phyloP scores from a whole-genome alignment of 2,113 vertebrate species.

The Scartelaos histophorus region DNA sequence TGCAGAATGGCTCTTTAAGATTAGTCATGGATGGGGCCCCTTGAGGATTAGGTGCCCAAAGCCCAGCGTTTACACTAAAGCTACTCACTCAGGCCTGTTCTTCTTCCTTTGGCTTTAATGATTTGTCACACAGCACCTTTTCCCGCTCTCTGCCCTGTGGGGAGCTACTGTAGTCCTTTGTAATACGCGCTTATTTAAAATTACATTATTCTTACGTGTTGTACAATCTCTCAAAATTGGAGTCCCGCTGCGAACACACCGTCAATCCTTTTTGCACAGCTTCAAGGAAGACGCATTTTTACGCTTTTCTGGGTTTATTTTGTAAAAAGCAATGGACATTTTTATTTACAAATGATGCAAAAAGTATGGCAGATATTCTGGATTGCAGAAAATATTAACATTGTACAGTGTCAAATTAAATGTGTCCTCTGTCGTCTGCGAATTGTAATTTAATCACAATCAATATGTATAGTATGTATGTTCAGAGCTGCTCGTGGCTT shows the following conservation, averaged over 20 bases:
- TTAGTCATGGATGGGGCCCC: slow-evolving; percentile 9
- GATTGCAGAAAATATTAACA: neutral
- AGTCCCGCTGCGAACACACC: neutral
- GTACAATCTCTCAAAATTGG: neutral
- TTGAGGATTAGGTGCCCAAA: slow-evolving; percentile 3
- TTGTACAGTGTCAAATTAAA: neutral
- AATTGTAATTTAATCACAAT: neutral
- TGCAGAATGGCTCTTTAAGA: neutral
- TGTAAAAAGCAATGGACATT: neutral
- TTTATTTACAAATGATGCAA: neutral
- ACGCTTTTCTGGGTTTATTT: neutral
- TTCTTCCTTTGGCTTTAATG: slow-evolving; percentile 1
- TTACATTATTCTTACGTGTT: slow-evolving; percentile 5
- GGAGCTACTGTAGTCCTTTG: neutral
- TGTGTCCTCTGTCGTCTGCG: too few species aligned
- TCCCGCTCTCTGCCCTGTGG: neutral
- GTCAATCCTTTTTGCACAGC: slow-evolving; percentile 20
- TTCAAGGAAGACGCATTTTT: slow-evolving; percentile 10
- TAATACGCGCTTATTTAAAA: neutral
- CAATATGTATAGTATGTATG: too few species aligned
- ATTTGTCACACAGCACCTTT: slow-evolving; percentile 18
- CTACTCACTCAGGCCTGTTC: slow-evolving; percentile 16
- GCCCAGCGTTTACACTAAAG: slow-evolving; percentile 18
- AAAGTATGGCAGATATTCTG: neutral
- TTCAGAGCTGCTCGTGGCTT: too few species aligned